phyloP scores from a whole-genome alignment of 1,140 invertebrate genomes.

The Lanistes nyassanus region DNA sequence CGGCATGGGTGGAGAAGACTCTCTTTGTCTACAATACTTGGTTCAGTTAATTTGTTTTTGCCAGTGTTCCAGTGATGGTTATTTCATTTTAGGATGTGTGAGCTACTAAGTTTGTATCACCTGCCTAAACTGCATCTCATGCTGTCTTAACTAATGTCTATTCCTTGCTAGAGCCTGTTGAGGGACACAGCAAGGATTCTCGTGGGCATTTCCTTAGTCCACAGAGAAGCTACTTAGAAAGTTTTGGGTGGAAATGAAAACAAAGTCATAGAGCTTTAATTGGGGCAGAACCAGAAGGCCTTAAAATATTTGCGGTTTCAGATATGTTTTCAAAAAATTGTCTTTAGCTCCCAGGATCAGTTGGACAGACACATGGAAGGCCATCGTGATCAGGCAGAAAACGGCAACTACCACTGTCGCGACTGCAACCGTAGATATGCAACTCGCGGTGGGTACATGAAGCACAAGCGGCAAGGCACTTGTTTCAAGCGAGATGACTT shows the following conservation, averaged over 20 bases:
- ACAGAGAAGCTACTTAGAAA: too few relatives aligned
- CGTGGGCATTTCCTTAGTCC: too few relatives aligned
- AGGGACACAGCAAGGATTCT: too few relatives aligned
- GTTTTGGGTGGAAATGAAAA: neutral
- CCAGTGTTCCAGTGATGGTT: too few relatives aligned
- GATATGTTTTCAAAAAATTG: neutral
- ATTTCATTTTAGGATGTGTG: too few relatives aligned
- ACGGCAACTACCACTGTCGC: slow-evolving; percentile 19
- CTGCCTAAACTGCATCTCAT: neutral
- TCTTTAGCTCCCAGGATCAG: slow-evolving; percentile 13
- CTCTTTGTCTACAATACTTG: too few relatives aligned
- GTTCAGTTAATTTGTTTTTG: too few relatives aligned
- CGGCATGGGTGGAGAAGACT: too few relatives aligned
- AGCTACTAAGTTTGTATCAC: too few relatives aligned
- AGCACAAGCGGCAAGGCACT: slow-evolving; percentile 35
- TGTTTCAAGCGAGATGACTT: slow-evolving; percentile 31
- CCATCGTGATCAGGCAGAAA: slow-evolving; percentile 21
- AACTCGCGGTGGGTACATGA: slow-evolving; percentile 31
- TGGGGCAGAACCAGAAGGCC: neutral
- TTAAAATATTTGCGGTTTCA: neutral
- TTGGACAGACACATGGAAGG: slow-evolving; percentile 27
- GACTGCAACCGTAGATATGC: slow-evolving; percentile 33
- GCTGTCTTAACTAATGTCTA: too few relatives aligned
- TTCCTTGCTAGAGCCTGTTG: too few relatives aligned
- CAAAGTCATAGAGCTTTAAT: neutral